Conservation (phyloP, 2,113 vertebrate species). For the Labeo rohita region DNA sequence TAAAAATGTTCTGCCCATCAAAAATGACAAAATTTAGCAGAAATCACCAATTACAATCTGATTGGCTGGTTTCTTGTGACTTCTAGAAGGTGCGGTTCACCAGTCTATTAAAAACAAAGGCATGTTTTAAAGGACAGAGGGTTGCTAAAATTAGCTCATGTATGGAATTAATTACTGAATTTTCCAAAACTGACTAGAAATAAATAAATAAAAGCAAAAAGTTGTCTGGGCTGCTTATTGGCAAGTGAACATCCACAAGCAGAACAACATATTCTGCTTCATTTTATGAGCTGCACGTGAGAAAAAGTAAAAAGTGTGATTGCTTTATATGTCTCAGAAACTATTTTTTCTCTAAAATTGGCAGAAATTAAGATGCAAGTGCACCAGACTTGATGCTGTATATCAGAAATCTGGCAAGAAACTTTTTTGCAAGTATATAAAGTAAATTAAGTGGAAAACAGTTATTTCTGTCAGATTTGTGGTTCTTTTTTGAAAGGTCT, state of each 20-base stretch:
- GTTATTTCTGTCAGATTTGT: neutral
- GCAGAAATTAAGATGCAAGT: neutral
- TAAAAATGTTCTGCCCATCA: too few relatives aligned
- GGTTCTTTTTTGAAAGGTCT: neutral
- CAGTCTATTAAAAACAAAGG: neutral
- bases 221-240: too few relatives aligned
- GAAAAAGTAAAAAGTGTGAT: neutral
- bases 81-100: neutral
- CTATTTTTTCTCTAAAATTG: neutral
- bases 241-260: too few relatives aligned
- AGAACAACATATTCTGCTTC: too few relatives aligned
- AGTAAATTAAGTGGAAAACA: neutral
- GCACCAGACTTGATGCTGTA: neutral
- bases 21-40: too few relatives aligned
- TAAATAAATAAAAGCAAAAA: too few relatives aligned
- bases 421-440: neutral
- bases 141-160: neutral
- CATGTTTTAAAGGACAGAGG: neutral
- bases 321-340: neutral
- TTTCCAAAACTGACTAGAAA: too few relatives aligned
- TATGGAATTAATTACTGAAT: too few relatives aligned
- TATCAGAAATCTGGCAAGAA: neutral
- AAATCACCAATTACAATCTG: neutral
- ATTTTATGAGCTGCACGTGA: too few relatives aligned
- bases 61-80: neutral